These are phyloP conservation scores for Thymallus thymallus DNA, from an alignment of 2,113 vertebrate species.

Conservation along the genomic window DNA sequence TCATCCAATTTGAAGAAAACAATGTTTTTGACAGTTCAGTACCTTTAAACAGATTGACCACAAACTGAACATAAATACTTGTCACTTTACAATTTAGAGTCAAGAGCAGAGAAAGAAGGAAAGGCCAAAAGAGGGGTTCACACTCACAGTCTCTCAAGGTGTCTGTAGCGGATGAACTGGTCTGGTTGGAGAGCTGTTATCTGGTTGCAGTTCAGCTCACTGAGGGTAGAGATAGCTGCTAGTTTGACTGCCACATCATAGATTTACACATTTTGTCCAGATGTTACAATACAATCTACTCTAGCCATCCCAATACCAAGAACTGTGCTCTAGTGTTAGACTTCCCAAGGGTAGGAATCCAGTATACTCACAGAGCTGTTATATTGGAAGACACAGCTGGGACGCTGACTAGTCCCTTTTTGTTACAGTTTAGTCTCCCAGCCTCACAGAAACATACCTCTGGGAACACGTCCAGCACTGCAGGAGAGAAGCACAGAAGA, in stretches of 20 bases:
- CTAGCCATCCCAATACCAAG: background rate
- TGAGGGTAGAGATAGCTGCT: slow-evolving; percentile 24
- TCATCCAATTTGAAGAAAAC: too few relatives aligned
- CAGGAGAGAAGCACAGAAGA: slow-evolving; percentile 19
- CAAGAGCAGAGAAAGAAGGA: background rate
- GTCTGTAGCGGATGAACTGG: slow-evolving; percentile 49
- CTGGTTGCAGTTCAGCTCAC: slow-evolving; percentile 65
- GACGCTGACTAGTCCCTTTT: slow-evolving; percentile 41
- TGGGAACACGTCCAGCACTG: slow-evolving; percentile 62
- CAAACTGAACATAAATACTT: too few relatives aligned
- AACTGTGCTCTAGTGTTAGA: too few relatives aligned
- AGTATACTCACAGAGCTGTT: slow-evolving; percentile 65
- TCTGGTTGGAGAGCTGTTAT: slow-evolving; percentile 49
- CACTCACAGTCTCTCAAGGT: slow-evolving; percentile 67
- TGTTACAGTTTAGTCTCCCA: slow-evolving; percentile 57
- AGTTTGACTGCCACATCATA: background rate
- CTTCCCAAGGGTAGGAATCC: too few relatives aligned
- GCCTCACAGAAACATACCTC: slow-evolving; percentile 57
- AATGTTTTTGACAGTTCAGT: too few relatives aligned
- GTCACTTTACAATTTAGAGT: background rate
- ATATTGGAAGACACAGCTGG: slow-evolving; percentile 60
- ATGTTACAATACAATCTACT: background rate
- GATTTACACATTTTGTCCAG: background rate
- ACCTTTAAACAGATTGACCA: too few relatives aligned
- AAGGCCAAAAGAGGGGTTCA: background rate